A percentile compares a stretch with the other conserved stretches of the same genome.
Conservation (phyloP, 1,140 invertebrate genomes). For the Orchesella cincta region DNA sequence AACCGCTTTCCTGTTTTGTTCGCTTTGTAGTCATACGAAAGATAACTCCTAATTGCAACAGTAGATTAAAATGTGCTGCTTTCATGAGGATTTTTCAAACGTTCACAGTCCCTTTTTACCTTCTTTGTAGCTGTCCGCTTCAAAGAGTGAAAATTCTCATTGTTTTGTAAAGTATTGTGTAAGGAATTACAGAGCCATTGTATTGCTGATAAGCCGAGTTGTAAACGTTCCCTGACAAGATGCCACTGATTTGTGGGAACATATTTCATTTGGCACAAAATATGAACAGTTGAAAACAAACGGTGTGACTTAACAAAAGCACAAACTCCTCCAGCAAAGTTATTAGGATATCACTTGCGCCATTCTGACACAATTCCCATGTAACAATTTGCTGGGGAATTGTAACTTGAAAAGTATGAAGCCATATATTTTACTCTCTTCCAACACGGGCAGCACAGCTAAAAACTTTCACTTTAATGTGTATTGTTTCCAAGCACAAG, state of each 20-base stretch:
- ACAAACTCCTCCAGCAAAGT: no score
- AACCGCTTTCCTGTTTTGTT: background rate
- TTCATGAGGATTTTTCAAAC: background rate
- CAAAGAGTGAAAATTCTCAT: no score
- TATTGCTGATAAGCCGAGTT: background rate
- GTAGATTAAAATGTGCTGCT: background rate
- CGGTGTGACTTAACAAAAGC: background rate
- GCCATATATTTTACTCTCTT: background rate
- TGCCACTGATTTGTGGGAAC: background rate
- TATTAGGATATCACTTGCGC: no score
- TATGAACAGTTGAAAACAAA: background rate
- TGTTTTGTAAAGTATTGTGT: no score
- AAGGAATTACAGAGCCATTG: no score
- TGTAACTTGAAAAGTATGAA: background rate
- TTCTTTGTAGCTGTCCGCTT: no score
- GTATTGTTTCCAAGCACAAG: background rate
- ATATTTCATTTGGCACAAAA: background rate
- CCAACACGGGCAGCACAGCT: no score
- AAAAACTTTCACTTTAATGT: background rate
- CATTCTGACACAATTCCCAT: conserved; percentile 7
- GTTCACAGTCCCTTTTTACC: background rate
- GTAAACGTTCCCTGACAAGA: background rate
- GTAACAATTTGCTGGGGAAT: background rate
- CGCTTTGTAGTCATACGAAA: background rate
- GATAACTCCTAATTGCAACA: background rate